Conservation (phyloP, 2,797 vertebrate genomes). For the Microctenopoma stevenorrisi region DNA sequence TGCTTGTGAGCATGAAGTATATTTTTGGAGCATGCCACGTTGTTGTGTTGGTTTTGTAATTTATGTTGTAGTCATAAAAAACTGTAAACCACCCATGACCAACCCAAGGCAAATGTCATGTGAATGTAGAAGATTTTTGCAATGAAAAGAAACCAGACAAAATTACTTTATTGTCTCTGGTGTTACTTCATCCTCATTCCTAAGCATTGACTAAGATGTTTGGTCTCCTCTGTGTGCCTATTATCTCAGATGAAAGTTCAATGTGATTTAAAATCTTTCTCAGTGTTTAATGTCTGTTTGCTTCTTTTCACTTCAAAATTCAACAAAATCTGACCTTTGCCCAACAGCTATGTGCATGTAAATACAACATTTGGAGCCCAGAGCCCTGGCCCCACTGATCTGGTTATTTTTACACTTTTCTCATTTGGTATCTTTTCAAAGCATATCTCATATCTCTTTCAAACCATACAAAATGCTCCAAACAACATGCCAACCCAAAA, state of each 20-base stretch:
- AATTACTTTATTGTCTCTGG: no score
- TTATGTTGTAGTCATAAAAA: not conserved
- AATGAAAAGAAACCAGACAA: not conserved
- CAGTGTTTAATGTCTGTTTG: not conserved
- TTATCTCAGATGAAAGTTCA: no score
- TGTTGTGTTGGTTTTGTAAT: not conserved
- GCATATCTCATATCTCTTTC: not conserved
- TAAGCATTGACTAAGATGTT: no score
- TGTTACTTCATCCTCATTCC: no score
- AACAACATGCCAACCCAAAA: not conserved
- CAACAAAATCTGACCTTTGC: not conserved
- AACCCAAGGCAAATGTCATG: not conserved
- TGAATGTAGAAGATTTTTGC: not conserved
- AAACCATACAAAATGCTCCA: not conserved
- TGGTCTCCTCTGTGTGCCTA: no score
- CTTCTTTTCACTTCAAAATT: not conserved
- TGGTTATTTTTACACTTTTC: not conserved
- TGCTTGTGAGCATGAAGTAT: conserved; percentile 20
- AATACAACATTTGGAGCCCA: not conserved
- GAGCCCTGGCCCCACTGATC: not conserved
- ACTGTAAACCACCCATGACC: not conserved
- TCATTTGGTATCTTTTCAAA: not conserved
- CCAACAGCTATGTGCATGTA: not conserved
- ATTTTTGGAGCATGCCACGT: not conserved
- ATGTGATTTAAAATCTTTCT: no score